A percentile compares a stretch with the other conserved stretches of the same genome.
Evolutionary conservation across 2,797 vertebrate species (phyloP).

Genomic region (Danionella dracula): DNA sequence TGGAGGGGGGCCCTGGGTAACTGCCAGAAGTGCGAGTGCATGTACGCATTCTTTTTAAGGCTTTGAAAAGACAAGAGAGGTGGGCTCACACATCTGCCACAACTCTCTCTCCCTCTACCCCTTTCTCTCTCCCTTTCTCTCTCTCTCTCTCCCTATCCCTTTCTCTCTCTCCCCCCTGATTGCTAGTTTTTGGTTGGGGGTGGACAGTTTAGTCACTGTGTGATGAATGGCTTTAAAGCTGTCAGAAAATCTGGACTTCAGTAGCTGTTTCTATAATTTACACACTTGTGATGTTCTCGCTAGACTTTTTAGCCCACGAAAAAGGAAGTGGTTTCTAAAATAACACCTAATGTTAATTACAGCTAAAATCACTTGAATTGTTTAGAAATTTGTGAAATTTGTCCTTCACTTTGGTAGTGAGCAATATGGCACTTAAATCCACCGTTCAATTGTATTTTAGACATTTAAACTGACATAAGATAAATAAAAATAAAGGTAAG

Average conservation of each 20-base stretch:
- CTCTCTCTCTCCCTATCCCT: not conserved
- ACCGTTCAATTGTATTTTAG: no score
- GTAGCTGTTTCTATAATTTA: slow-evolving; percentile 16
- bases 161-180: slow-evolving; percentile 3
- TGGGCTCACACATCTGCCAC: slow-evolving; percentile 36
- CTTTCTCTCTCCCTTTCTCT: not conserved
- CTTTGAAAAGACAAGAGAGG: slow-evolving; percentile 30
- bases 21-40: slow-evolving; percentile 11
- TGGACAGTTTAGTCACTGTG: slow-evolving; percentile 26
- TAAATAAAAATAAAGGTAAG: no score
- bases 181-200: slow-evolving; percentile 27
- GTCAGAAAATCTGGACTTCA: slow-evolving; percentile 8
- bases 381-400: no score
- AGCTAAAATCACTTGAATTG: no score
- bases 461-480: no score
- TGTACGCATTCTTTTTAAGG: slow-evolving; percentile 9
- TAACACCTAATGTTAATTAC: no score
- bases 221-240: slow-evolving; percentile 32
- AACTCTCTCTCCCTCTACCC: not conserved
- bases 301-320: not conserved
- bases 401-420: no score
- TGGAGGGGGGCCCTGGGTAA: slow-evolving; percentile 27
- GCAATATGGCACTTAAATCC: no score
- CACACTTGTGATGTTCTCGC: not conserved
- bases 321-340: no score